Base-by-base conservation (phyloP, 2,888 invertebrate genomes). In the Eudasyphora cyanicolor region DNA sequence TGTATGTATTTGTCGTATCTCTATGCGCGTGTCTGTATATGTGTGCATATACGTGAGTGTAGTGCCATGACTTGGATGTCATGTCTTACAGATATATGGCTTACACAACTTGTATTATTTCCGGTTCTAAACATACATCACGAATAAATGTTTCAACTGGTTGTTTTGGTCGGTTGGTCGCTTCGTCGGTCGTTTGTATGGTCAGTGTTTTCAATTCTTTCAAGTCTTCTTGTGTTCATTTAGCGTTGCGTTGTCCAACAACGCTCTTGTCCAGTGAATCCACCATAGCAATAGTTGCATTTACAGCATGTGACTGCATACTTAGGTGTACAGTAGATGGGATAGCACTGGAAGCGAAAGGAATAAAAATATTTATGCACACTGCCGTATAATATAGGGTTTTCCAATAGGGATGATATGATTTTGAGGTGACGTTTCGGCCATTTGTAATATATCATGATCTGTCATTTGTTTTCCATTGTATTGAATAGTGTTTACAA, bases 71-170 rank as follows among this genome's bases (percentile, higher is more conserved):
- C 38, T 32, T 57, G 71, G 45, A 69, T 51, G 54, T 45, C 74
- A 62, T 83, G 83, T 80, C 77, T 62, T 64, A 70, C 45, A 62
- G 21, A 74, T 77, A 17, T 8, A 70, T 78, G 29, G 70, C 76
- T 73, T 67, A 60, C 32, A 83, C 84, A 86, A 85, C 84, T 82
- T 82, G 64, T 79, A 85, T 85, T 79, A 85, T 81, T 82, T 86
- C 82, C 85, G 82, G 60, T 78, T 69, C 54, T 54, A 77, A 75
- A 38, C 77, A 54, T 69, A 54, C 69, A 71, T 29, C 71, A 74
- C 24, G 27, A 27, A 42, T 71, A 54, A 60, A 77, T 54, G 24
- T 45, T 73, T 60, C 38, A 38, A 19, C 12, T 76, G 51, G 29
- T 70, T 45, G 21, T 62, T 24, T n/a, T n/a, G n/a, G n/a, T n/a